Evolutionary conservation across 2,888 invertebrate species (phyloP), one percentile per base, ranked within the genome.

Genomic region (Euplagia quadripunctaria): DNA sequence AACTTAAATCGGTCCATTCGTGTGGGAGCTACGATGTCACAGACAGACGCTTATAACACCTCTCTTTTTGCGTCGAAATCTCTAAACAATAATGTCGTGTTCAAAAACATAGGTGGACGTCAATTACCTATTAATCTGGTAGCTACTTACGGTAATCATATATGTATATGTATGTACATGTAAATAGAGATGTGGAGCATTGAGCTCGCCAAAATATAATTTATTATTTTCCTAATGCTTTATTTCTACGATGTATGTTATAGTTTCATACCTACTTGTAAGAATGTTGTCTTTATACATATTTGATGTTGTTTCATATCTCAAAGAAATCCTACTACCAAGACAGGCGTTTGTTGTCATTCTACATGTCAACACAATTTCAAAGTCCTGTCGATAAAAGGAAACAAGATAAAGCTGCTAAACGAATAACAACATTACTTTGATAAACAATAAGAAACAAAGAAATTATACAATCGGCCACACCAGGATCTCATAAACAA

Each of bases 401-500:
- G 41, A 71, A 64, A 64, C 31, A 61, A 51, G 63, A 68, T 72
- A 68, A 70, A 74, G 64, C 64, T 43, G 41, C 46, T 55, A 31
- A 74, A 55, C 64, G 68, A 76, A 12, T 51, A 31, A 46, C 16
- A 31, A n/a, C 12, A 42, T 31, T 7, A 66, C 17, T 66, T 51
- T 68, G 12, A 43, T 42, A 71, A 58, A 66, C 14, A 16, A 65
- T 52, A 72, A 51, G 5, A 46, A 58, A 58, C 17, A 64, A 83
- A 72, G 63, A 68, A 70, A 71, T 75, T 75, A 75, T 74, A 74
- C 63, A 82, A 75, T 71, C 68, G 67, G 52, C 43, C 68, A 69
- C 71, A 81, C 72, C 75, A 79, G 76, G 78, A 79, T 64, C 80
- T 80, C 80, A 79, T 82, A 83, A 86, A 86, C 80, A 79, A 79